A percentile compares a stretch with the other conserved stretches of the same genome.
phyloP scores from a whole-genome alignment of 2,888 invertebrate species.

The Lasioglossum lativentre region DNA sequence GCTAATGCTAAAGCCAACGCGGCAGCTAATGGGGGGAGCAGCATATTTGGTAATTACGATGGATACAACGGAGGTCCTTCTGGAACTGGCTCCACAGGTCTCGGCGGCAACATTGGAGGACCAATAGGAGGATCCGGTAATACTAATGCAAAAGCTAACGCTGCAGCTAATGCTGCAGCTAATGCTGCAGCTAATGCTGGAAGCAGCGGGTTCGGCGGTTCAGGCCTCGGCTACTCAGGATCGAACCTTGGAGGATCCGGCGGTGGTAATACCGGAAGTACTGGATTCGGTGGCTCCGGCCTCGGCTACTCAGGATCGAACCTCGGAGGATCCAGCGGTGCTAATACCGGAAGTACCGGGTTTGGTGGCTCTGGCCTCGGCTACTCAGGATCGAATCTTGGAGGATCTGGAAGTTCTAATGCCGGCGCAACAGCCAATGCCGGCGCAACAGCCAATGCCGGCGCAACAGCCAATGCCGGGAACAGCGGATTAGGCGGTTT shows the following conservation, averaged over 20 bases:
- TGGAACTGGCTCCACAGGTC: neutral
- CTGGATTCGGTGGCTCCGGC: neutral
- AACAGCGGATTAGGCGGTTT: neutral
- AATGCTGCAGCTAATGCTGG: neutral
- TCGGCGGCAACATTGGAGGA: neutral
- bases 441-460: constrained; percentile 15
- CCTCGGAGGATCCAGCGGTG: neutral
- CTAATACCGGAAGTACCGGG: neutral
- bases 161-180: too few relatives aligned
- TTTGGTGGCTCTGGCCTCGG: neutral
- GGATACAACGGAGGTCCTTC: constrained; percentile 5
- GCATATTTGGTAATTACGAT: constrained; percentile 11
- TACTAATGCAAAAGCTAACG: constrained; percentile 11
- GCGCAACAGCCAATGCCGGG: constrained; percentile 24
- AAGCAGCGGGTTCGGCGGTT: neutral
- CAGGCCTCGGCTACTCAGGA: neutral
- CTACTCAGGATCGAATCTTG: neutral
- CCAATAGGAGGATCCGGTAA: constrained; percentile 25
- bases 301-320: neutral
- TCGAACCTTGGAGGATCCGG: constrained; percentile 4
- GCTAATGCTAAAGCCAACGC: constrained; percentile 44
- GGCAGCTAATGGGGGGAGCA: constrained; percentile 17
- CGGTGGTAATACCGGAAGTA: neutral
- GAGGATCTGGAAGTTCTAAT: constrained; percentile 5
- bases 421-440: constrained; percentile 32